Evolutionary conservation across 2,113 vertebrate species (phyloP).

Genomic region (Bungarus multicinctus): DNA sequence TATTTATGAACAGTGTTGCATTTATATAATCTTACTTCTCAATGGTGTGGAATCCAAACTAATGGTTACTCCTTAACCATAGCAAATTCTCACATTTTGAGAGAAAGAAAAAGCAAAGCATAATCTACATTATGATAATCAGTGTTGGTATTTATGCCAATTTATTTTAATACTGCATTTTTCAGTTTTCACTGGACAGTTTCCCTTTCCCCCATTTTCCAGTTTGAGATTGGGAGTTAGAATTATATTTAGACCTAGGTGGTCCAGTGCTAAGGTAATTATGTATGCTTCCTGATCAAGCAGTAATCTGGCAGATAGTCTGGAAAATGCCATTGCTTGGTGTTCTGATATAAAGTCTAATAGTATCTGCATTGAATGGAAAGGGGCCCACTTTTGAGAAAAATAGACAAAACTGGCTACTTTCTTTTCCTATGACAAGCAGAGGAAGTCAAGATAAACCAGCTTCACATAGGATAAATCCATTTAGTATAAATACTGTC

Average conservation of each 20-base stretch:
- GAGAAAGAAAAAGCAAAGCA: neutral
- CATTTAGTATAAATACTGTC: neutral
- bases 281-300: constrained; percentile 14
- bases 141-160: neutral
- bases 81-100: neutral
- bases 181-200: neutral
- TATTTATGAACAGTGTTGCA: neutral
- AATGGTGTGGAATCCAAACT: neutral
- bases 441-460: neutral
- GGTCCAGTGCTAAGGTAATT: constrained; percentile 4
- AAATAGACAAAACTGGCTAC: neutral
- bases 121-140: neutral
- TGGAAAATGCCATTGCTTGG: constrained; percentile 27
- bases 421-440: neutral
- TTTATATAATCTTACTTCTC: neutral
- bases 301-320: constrained; percentile 27
- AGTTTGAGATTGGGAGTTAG: neutral
- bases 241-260: constrained; percentile 7
- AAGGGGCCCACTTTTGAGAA: neutral
- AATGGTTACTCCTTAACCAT: neutral
- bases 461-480: neutral
- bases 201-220: neutral
- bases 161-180: neutral
- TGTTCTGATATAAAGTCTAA: constrained; percentile 9
- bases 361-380: neutral